phyloP scores from a whole-genome alignment of 2,113 vertebrate genomes.

The Probosciger aterrimus region DNA sequence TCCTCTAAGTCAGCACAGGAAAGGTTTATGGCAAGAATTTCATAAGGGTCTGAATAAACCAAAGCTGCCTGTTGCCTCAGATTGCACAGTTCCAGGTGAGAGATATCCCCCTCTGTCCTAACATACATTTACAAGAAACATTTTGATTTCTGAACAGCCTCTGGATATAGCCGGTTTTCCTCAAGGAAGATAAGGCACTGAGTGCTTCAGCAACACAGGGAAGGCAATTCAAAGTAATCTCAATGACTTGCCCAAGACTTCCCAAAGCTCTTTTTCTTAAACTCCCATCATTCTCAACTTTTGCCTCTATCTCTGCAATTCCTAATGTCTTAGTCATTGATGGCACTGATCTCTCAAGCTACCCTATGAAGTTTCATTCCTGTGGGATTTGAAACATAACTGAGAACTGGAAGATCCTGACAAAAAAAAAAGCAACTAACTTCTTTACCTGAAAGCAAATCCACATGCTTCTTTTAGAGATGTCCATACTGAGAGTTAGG shows the following conservation, averaged over 20 bases:
- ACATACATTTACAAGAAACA: background rate
- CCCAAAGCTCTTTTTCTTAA: background rate
- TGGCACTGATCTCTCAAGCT: background rate
- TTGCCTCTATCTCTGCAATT: background rate
- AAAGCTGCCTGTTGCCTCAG: background rate
- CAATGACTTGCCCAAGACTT: background rate
- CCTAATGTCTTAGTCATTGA: background rate
- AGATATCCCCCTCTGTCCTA: background rate
- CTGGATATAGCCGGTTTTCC: background rate
- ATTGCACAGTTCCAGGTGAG: conserved; percentile 9
- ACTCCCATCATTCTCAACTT: background rate
- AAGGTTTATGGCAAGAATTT: background rate
- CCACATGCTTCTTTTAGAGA: background rate
- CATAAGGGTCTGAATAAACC: background rate
- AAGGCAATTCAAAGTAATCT: background rate
- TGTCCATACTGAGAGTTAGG: background rate
- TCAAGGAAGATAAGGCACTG: background rate
- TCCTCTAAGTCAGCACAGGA: background rate
- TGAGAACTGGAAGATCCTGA: background rate
- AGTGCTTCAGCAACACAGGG: background rate
- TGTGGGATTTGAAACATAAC: background rate
- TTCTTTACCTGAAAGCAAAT: background rate
- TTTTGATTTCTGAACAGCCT: background rate
- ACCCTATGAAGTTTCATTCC: background rate
- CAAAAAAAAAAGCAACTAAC: background rate